Evolutionary conservation across 2,113 vertebrate species (phyloP), one percentile per base, ranked within the genome.

Genomic region (Ictalurus furcatus): DNA sequence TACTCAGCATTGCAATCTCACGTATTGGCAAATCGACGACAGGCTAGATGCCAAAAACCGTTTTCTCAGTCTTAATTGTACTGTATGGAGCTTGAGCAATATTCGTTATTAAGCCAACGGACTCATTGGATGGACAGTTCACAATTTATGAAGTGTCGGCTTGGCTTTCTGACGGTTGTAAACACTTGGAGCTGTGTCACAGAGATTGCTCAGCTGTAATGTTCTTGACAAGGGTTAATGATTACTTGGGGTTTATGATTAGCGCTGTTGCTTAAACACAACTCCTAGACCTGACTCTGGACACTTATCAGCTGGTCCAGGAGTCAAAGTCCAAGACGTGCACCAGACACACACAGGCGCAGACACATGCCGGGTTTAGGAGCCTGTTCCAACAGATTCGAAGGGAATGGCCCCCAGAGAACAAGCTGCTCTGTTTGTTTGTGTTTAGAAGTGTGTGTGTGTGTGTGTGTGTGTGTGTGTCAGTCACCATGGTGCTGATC

Each of bases 201-300:
- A 86, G 92, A 93, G 79, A 84, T 1, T 85, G 73, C 76, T 80
- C 91, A 90, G 89, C 91, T 93, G 93, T 92, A 71, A 76, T 80
- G 65, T 78, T 37, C 23, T 86, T 28, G 87, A 93, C 13, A 58
- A 92, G 56, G 88, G 95, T 96, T 95, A 95, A 96, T 95, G 81
- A 95, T 96, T 95, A 93, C 88, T 74, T 88, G 85, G 90, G 92
- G 92, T 95, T 95, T 94, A 94, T 95, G 95, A 94, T 95, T 95
- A 93, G 92, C 80, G 6, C 28, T 11, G 52, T 95, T 95, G 92
- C 86, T 90, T 93, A 94, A 94, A 94, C 90, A 30, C 16, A 13
- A 89, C 90, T 93, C 87, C 89, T 58, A 54, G 87, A 90, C 85
- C 88, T 90, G 91, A 90, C 89, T 87, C 87, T 91, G 91, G 89